Percentiles rank a stretch among this genome's conserved stretches.
Conservation (phyloP, 2,113 vertebrate species). For the Talpa occidentalis region DNA sequence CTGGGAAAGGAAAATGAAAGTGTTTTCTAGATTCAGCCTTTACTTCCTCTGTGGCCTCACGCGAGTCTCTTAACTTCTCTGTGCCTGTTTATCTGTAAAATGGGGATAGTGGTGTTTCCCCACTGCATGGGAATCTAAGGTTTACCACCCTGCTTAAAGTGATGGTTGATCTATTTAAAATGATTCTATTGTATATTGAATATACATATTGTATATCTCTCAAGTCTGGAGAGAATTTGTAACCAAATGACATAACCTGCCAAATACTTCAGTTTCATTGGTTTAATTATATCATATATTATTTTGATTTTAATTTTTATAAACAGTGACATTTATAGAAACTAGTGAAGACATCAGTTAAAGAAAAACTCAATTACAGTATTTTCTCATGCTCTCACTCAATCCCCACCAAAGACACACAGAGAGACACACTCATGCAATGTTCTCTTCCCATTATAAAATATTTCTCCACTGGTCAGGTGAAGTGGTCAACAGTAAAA, state of each 20-base stretch:
- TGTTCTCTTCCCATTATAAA: constrained; percentile 1
- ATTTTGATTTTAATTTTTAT: constrained; percentile 45
- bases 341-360: neutral
- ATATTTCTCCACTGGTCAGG: constrained; percentile 33
- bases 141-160: neutral
- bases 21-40: neutral
- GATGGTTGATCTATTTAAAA: neutral
- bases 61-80: constrained; percentile 43
- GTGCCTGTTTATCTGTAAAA: neutral
- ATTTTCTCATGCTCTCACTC: neutral
- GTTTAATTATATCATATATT: constrained; percentile 21
- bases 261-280: constrained; percentile 3
- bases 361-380: neutral
- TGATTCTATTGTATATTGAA: no score
- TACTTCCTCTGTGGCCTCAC: constrained; percentile 2
- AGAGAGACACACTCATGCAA: neutral
- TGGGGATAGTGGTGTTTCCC: neutral
- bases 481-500: neutral
- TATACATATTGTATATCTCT: neutral
- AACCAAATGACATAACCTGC: neutral
- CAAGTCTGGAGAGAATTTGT: constrained; percentile 8
- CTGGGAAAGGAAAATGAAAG: neutral
- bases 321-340: neutral
- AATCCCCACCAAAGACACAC: neutral
- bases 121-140: neutral